These are phyloP conservation scores for Rhinoderma darwinii DNA, from an alignment of 2,113 vertebrate genomes.

Conservation along the genomic window DNA sequence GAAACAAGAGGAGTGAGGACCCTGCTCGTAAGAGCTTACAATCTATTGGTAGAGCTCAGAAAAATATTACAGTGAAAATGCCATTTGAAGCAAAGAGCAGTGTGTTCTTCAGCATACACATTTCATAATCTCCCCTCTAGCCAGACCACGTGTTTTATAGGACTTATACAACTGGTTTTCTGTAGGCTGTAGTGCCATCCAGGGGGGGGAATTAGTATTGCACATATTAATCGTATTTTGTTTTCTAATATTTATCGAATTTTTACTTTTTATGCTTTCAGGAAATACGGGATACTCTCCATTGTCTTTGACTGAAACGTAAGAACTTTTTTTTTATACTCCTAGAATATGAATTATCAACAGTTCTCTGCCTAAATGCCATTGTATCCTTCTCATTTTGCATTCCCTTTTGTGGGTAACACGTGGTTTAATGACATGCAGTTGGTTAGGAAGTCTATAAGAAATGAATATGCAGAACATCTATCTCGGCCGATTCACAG, in stretches of 20 bases:
- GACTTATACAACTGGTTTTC: background rate
- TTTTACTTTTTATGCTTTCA: slow-evolving; percentile 68
- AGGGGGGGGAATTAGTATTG: background rate
- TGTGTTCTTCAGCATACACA: background rate
- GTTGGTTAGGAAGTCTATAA: background rate
- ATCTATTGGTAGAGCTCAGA: background rate
- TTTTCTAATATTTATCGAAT: background rate
- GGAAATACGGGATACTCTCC: slow-evolving; percentile 74
- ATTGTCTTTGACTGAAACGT: slow-evolving; percentile 79
- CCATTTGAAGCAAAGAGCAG: background rate
- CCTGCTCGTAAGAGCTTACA: no score
- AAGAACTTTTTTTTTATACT: slow-evolving; percentile 57
- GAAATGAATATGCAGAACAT: background rate
- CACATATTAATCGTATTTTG: background rate
- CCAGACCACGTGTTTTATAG: background rate
- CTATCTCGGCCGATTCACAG: background rate
- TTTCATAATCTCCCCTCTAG: background rate
- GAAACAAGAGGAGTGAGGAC: no score
- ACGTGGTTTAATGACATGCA: background rate
- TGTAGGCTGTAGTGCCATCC: background rate
- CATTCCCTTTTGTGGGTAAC: no score
- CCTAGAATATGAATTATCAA: background rate
- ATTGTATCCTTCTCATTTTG: no score
- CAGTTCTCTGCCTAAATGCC: background rate
- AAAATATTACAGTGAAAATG: background rate